Percentiles rank a stretch among this genome's conserved stretches.
phyloP scores from a whole-genome alignment of 1,140 invertebrate species.

The Bombus cullumanus region DNA sequence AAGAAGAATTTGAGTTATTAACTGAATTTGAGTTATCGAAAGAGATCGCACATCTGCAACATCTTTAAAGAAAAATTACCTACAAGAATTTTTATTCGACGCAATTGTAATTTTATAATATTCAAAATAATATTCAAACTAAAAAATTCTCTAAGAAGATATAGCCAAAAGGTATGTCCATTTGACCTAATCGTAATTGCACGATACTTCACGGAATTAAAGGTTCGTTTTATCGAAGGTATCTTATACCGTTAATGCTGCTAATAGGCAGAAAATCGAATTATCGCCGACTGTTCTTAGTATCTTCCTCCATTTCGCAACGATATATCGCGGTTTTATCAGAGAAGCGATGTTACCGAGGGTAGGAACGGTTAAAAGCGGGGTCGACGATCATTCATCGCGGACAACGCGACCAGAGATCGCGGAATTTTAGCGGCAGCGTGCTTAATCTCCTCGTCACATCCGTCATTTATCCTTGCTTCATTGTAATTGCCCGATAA shows the following conservation, averaged over 20 bases:
- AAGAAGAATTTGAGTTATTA: no score
- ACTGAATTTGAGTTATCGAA: no score
- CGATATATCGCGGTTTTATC: not conserved
- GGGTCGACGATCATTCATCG: conserved; percentile 12
- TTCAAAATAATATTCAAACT: no score
- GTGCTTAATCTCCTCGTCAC: conserved; percentile 42
- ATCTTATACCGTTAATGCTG: no score
- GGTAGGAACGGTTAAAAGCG: not conserved
- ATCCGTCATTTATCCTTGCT: conserved; percentile 47
- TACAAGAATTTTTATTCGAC: no score
- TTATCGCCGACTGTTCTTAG: not conserved
- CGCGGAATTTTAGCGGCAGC: not conserved
- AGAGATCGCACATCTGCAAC: no score
- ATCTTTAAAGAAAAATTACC: no score
- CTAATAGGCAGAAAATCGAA: not conserved
- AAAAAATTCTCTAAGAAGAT: no score
- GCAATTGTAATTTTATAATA: no score
- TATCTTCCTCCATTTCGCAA: not conserved
- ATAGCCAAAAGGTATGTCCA: no score
- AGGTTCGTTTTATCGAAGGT: not conserved
- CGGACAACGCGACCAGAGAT: not conserved
- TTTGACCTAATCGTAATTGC: not conserved
- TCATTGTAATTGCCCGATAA: conserved; percentile 40
- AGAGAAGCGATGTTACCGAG: not conserved
- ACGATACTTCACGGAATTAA: not conserved